Percentiles rank a stretch among this genome's conserved stretches.
Evolutionary conservation across 1,140 invertebrate genomes (phyloP).

Genomic region (Drosophila pachea): DNA sequence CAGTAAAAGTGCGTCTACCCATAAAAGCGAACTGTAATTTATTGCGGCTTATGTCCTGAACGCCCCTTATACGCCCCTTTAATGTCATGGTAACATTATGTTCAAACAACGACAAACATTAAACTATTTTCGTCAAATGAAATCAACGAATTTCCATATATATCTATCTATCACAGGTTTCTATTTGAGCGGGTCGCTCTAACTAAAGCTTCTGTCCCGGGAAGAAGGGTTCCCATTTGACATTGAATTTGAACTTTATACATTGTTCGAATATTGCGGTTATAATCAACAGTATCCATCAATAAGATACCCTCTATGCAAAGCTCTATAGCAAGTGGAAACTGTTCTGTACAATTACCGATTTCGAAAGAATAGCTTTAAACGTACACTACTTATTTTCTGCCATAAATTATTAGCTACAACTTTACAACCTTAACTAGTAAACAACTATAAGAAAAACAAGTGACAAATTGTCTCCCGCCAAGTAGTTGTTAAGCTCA

Average conservation of each 20-base stretch:
- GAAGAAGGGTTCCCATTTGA: slow-evolving; percentile 23
- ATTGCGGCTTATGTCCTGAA: slow-evolving; percentile 1
- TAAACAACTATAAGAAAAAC: no score
- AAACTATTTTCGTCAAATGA: slow-evolving; percentile 31
- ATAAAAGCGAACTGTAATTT: slow-evolving; percentile 28
- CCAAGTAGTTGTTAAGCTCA: no score
- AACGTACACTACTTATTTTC: no score
- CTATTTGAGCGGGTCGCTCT: not conserved
- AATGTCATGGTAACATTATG: slow-evolving; percentile 38
- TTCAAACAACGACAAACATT: slow-evolving; percentile 17
- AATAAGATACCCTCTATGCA: not conserved
- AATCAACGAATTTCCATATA: slow-evolving; percentile 54
- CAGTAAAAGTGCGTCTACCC: slow-evolving; percentile 21
- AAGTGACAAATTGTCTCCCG: no score
- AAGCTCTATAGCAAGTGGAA: no score
- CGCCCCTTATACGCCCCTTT: slow-evolving; percentile 2
- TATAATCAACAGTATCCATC: not conserved
- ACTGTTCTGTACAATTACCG: no score
- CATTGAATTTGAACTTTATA: slow-evolving; percentile 51
- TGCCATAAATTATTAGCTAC: no score
- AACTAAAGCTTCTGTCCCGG: not conserved
- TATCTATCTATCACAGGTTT: not conserved
- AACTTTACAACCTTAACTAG: no score
- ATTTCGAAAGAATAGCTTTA: no score
- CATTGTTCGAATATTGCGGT: slow-evolving; percentile 8